Evolutionary conservation across 2,113 vertebrate species (phyloP).

Genomic region (Chrysemys picta): DNA sequence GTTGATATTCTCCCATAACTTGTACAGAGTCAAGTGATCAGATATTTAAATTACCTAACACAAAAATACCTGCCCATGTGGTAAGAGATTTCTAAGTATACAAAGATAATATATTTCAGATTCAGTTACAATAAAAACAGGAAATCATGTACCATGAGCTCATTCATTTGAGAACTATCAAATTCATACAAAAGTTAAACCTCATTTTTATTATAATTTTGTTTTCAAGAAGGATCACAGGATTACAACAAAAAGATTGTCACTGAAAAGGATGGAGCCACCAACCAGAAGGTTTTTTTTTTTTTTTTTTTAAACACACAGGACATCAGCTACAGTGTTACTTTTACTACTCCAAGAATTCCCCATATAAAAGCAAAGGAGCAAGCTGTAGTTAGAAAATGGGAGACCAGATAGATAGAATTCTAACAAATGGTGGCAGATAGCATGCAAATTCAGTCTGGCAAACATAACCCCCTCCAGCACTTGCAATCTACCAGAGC

Average conservation of each 20-base stretch:
- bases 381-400: background rate
- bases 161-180: background rate
- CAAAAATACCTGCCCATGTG: fast-evolving
- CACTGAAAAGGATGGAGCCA: background rate
- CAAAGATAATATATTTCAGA: background rate
- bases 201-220: background rate
- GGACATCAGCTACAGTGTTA: background rate
- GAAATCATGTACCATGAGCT: background rate
- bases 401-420: conserved; percentile 26
- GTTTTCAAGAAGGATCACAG: background rate
- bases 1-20: background rate
- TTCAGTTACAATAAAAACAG: background rate
- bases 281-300: background rate
- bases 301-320: too few relatives aligned
- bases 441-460: background rate
- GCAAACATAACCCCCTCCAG: background rate
- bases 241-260: background rate
- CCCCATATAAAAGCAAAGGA: background rate
- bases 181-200: background rate
- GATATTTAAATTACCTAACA: background rate
- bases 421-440: conserved; percentile 19
- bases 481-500: fast-evolving
- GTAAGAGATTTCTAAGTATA: background rate
- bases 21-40: background rate
- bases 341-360: conserved; percentile 29